Evolutionary conservation across 2,888 invertebrate species (phyloP).

Genomic region (Timandra comae): DNA sequence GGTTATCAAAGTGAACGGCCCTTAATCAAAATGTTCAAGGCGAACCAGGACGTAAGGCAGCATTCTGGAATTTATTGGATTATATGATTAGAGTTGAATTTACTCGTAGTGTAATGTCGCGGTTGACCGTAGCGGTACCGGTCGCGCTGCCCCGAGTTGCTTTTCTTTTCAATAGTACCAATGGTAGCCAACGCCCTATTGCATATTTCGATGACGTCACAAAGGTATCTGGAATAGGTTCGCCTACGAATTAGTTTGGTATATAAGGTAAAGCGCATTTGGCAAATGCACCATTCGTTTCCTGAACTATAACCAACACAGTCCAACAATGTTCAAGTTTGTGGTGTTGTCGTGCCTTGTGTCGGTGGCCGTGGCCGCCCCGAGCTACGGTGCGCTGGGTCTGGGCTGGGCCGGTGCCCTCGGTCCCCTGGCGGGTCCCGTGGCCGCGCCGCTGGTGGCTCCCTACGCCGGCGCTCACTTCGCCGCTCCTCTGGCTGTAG

Average conservation of each 20-base stretch:
- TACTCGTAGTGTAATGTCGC: conserved; percentile 12
- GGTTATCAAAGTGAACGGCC: conserved; percentile 43
- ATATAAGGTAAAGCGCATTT: conserved; percentile 52
- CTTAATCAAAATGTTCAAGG: conserved; percentile 65
- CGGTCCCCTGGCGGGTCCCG: conserved; percentile 40
- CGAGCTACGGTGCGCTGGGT: conserved; percentile 35
- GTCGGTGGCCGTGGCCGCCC: conserved; percentile 73
- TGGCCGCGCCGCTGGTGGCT: conserved; percentile 33
- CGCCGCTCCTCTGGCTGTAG: conserved; percentile 33
- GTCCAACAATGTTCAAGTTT: conserved; percentile 76
- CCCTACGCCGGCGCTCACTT: conserved; percentile 25
- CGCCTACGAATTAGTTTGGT: conserved; percentile 53
- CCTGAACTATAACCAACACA: conserved; percentile 60
- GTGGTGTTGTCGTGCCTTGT: conserved; percentile 80
- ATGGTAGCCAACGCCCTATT: conserved; percentile 51
- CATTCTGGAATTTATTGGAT: conserved; percentile 32
- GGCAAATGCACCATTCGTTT: conserved; percentile 54
- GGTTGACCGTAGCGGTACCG: conserved; percentile 17
- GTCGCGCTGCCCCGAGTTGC: conserved; percentile 33
- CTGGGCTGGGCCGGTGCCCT: conserved; percentile 26
- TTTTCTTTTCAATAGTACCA: conserved; percentile 43
- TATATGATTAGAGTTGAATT: conserved; percentile 34
- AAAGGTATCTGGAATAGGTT: conserved; percentile 57
- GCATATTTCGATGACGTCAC: conserved; percentile 55
- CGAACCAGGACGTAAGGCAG: conserved; percentile 44